Percentiles rank a stretch among this genome's conserved stretches.
These are phyloP conservation scores for honey bee (Apis mellifera) DNA, from an alignment of 1,140 invertebrate species.

Conservation along the genomic window DNA sequence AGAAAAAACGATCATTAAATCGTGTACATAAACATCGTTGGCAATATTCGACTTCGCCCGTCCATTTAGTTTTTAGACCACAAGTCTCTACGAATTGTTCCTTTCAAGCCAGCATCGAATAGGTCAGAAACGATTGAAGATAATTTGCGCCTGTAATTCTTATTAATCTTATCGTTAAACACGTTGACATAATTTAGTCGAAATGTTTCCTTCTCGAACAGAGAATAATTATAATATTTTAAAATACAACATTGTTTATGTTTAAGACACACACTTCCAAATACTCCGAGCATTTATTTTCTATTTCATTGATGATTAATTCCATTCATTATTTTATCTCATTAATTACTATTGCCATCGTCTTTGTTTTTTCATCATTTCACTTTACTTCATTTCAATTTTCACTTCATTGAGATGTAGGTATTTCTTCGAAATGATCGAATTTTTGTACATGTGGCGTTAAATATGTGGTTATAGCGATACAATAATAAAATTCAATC, in stretches of 20 bases:
- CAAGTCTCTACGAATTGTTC: conserved; percentile 47
- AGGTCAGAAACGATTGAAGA: conserved; percentile 39
- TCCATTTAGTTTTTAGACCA: conserved; percentile 67
- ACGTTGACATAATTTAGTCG: conserved; percentile 48
- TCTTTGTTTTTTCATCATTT: neutral
- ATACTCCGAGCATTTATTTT: neutral
- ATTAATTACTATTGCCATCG: neutral
- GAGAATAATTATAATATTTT: conserved; percentile 50
- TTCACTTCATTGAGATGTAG: too few species aligned
- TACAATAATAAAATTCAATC: conserved; percentile 34
- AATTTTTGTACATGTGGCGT: conserved; percentile 8
- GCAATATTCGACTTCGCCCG: conserved; percentile 71
- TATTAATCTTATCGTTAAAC: conserved; percentile 46
- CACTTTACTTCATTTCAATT: neutral
- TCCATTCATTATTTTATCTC: neutral
- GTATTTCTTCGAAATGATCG: neutral
- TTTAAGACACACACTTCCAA: conserved; percentile 36
- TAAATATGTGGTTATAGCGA: conserved; percentile 27
- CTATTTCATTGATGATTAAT: neutral
- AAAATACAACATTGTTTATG: conserved; percentile 48
- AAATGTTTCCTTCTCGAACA: conserved; percentile 45
- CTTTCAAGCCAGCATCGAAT: conserved; percentile 52
- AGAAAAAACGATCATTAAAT: conserved; percentile 57
- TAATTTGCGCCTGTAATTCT: conserved; percentile 53
- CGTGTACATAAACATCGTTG: conserved; percentile 66